Evolutionary conservation across 2,113 vertebrate genomes (phyloP), one percentile per base, ranked within the genome.

Genomic region (Tauraco erythrolophus): DNA sequence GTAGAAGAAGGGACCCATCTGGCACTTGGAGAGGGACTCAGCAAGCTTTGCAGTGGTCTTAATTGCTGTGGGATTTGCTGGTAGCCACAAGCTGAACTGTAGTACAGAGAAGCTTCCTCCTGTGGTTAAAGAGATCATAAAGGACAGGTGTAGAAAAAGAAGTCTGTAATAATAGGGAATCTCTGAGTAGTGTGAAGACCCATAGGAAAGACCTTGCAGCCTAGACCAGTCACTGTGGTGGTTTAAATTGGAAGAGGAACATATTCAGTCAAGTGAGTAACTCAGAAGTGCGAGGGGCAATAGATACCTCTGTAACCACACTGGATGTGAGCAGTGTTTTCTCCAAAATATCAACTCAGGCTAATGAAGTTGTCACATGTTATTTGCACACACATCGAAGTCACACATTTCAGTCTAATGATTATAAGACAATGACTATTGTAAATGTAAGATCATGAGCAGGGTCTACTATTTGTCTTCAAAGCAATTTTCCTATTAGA

Each of bases 401-500:
- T 76, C 76, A 79, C 84, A 74, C 65, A 70, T 21, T 48, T 19
- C 58, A 62, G 64, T 58, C 76, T 75, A 51, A 89, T 61, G 70
- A 82, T 92, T 58, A 24, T 66, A 62, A 91, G 23, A 71, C 92
- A 92, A 71, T 87, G 43, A 89, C 75, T 94, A 6, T 82, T 95
- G 89, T 80, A 93, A 92, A 95, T 93, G 65, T 75, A 84, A 97
- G 72, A 90, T 57, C 82, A 75, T 70, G 64, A 87, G 85, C 92
- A 84, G 62, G 51, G 50, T 65, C 71, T 78, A 75, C 68, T 75
- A 77, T 96, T 95, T 91, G 35, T 96, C 94, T 96, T 94, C 92
- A 96, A 69, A 95, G 94, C 19, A 89, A 95, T 95, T 96, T 96
- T 92, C 28, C 72, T 75, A 68, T 94, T 88, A 94, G 39, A 79